phyloP scores from a whole-genome alignment of 2,113 vertebrate genomes.

The Crotalus horridus region DNA sequence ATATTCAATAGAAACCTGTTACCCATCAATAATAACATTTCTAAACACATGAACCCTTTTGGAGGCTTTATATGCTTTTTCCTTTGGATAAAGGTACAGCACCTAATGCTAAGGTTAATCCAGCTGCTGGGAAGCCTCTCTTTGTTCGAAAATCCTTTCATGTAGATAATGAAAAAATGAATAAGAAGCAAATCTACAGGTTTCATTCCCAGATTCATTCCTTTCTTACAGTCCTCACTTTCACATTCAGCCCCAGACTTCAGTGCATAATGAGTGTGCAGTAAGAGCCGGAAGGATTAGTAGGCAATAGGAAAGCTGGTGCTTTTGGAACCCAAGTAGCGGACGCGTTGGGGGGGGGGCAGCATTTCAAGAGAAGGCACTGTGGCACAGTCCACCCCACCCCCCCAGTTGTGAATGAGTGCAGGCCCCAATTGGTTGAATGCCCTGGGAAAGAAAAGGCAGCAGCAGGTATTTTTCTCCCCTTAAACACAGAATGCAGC shows the following conservation, averaged over 20 bases:
- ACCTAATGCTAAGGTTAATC: background rate
- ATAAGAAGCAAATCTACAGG: slow-evolving; percentile 21
- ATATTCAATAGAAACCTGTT: background rate
- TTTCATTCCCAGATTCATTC: background rate
- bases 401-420: slow-evolving; percentile 34
- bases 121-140: background rate
- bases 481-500: slow-evolving; percentile 10
- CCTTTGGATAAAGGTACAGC: background rate
- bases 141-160: background rate
- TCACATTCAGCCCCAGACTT: background rate
- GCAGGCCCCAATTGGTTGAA: slow-evolving; percentile 26
- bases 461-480: slow-evolving; percentile 57
- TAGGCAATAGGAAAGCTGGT: slow-evolving; percentile 42
- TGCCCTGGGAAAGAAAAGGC: slow-evolving; percentile 49
- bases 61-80: background rate
- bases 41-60: background rate
- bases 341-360: slow-evolving; percentile 21
- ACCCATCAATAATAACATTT: background rate
- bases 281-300: slow-evolving; percentile 56
- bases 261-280: background rate
- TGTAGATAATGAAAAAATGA: background rate
- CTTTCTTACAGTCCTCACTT: background rate
- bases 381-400: background rate
- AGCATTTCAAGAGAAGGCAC: slow-evolving; percentile 22
- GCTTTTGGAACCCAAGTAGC: slow-evolving; percentile 5